Base-by-base conservation (phyloP, 2,888 invertebrate genomes). In the Dryobota labecula region DNA sequence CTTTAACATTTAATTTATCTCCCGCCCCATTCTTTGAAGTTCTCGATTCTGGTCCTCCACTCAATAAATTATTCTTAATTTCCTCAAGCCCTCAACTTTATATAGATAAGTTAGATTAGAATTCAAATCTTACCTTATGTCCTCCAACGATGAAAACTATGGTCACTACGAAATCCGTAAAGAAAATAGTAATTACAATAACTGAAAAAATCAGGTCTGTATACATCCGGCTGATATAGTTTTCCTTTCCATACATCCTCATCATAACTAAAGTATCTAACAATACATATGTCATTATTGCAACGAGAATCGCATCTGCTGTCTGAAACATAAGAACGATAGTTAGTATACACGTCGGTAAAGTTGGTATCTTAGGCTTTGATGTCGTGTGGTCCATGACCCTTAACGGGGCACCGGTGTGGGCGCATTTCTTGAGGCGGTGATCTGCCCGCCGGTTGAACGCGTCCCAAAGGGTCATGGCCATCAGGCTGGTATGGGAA, bases 71-170 rank as follows among this genome's bases (percentile, higher is more conserved):
- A 11, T 20, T 18, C 11, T 13, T 43, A 5, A 33, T 5, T 18
- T 65, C 8, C 7, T 27, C 2, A 41, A 33, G 7, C 9, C 38
- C 13, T 4, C 13, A 38, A 36, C 5, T 18, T 18, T 62, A 9
- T 5, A 61, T 18, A 24, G 18, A 6, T 7, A 36, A 38, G 33
- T 27, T 30, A 8, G 11, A n/a, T 56, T 8, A 2, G 7, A 7
- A 13, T 53, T 57, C 2, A 47, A 24, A n/a, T 43, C 69, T 74
- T 41, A 75, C 75, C 70, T 41, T 45, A 47, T 75, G 75, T 33
- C 61, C 75, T 57, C 70, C 75, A 36, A 75, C 15, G 6, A 77
- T 62, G 8, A 75, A 75, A 11, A 70, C 24, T 18, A 75, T 38
- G 15, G 77, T 77, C 13, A 51, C 36, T 30, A 70, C n/a, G 4